Evolutionary conservation across 1,140 invertebrate genomes (phyloP), one percentile per base, ranked within the genome.

Genomic region (Chelonus insularis): DNA sequence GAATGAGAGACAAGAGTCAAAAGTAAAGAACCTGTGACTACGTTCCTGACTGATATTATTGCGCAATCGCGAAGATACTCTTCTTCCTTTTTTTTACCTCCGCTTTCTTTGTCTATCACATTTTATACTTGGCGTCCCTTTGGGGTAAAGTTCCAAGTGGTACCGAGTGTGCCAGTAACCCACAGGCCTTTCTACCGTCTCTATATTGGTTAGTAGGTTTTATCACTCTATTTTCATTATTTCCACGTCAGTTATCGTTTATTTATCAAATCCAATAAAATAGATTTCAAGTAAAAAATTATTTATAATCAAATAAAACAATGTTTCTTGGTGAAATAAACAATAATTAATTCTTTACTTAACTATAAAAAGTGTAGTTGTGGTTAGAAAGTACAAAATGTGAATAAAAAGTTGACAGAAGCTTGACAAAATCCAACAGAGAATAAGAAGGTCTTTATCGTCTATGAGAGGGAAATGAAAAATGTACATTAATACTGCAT

Each of bases 101-200:
- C 20, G 20, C 36, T 57, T 9, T 12, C 12, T 18, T n/a, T 23
- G 25, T 12, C 21, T 29, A 4, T 48, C 14, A 47, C 34, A 14
- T 52, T n/a, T 29, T 16, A 29, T 8, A 57, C 11, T 23, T 23
- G 2, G 20, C 20, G 20, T 48, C 20, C 9, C 21, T 21, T 48
- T 25, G 54, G 20, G 18, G 16, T 54, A 32, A 29, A 60, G 43
- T 58, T 51, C 25, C n/a, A 51, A 68, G 71, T 70, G 68, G 69
- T 74, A 68, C 62, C 62, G 72, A 29, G 25, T 77, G 76, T 79
- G 72, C 78, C 77, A 80, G 77, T 79, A 78, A 79, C 78, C 76
- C 71, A 79, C 72, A 77, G 76, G 73, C 71, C 68, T 69, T 77
- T 60, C 71, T 70, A 65, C 69, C 66, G 69, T 68, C 67, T 75